Evolutionary conservation across 2,797 vertebrate genomes (phyloP).

Genomic region (Antrozous pallidus): DNA sequence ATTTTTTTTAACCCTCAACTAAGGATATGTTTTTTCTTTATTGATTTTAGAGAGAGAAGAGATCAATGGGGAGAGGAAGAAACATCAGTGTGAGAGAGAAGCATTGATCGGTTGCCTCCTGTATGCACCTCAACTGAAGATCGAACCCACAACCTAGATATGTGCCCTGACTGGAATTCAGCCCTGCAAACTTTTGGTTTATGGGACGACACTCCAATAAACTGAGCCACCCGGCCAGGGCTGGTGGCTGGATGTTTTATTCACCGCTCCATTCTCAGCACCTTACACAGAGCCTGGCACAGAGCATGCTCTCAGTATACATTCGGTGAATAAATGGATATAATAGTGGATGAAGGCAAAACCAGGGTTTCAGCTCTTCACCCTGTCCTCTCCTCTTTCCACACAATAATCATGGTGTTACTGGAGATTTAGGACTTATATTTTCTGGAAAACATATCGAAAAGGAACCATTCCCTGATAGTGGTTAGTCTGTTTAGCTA

Average conservation of each 20-base stretch:
- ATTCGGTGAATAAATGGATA: not conserved
- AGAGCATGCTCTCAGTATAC: not conserved
- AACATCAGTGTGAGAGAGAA: too few relatives aligned
- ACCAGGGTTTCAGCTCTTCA: not conserved
- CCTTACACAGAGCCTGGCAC: not conserved
- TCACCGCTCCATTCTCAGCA: not conserved
- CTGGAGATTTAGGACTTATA: not conserved
- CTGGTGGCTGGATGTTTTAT: not conserved
- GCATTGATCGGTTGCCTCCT: too few relatives aligned
- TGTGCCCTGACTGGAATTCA: not conserved
- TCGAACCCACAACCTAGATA: not conserved
- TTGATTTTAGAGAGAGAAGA: too few relatives aligned
- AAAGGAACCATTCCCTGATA: slow-evolving; percentile 37
- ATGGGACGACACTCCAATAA: not conserved
- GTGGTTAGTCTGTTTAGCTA: slow-evolving; percentile 40
- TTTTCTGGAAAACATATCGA: not conserved
- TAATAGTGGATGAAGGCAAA: not conserved
- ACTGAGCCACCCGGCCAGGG: not conserved
- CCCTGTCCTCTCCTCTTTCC: not conserved
- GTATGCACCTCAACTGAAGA: too few relatives aligned
- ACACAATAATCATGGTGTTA: not conserved
- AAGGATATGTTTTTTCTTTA: too few relatives aligned
- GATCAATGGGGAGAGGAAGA: too few relatives aligned
- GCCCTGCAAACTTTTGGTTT: not conserved
- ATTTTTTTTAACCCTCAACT: too few relatives aligned